phyloP scores from a whole-genome alignment of 2,113 vertebrate species.

The Craseonycteris thonglongyai region DNA sequence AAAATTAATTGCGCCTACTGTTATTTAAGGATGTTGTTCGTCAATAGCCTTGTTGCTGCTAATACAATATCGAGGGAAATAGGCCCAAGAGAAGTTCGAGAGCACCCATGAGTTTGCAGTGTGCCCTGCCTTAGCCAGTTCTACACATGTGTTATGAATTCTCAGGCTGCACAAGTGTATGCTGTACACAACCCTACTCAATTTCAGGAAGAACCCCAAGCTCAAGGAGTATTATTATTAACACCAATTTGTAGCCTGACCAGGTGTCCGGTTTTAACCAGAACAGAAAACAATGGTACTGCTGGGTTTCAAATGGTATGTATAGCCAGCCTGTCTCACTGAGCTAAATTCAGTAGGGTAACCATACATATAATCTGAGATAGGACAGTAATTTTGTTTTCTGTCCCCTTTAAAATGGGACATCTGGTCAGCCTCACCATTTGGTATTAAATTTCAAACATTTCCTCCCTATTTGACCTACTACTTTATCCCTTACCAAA shows the following conservation, averaged over 20 bases:
- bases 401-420: too few relatives aligned
- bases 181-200: not conserved
- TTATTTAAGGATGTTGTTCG: not conserved
- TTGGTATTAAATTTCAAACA: not conserved
- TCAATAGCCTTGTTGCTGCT: accelerated
- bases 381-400: too few relatives aligned
- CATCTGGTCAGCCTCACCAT: too few relatives aligned
- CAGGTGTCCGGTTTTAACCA: too few relatives aligned
- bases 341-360: too few relatives aligned
- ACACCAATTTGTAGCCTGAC: not conserved
- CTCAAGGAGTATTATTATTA: not conserved
- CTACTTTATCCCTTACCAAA: not conserved
- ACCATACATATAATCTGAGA: too few relatives aligned
- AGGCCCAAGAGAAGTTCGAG: not conserved
- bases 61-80: too few relatives aligned
- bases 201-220: not conserved
- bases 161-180: not conserved
- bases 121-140: not conserved
- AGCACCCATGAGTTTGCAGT: accelerated
- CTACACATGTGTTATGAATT: too few relatives aligned
- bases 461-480: not conserved
- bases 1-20: not conserved
- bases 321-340: too few relatives aligned
- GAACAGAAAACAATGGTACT: too few relatives aligned
- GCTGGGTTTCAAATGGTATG: too few relatives aligned